These are phyloP conservation scores for Rhizomys pruinosus DNA, from an alignment of 2,113 vertebrate genomes.

Conservation along the genomic window DNA sequence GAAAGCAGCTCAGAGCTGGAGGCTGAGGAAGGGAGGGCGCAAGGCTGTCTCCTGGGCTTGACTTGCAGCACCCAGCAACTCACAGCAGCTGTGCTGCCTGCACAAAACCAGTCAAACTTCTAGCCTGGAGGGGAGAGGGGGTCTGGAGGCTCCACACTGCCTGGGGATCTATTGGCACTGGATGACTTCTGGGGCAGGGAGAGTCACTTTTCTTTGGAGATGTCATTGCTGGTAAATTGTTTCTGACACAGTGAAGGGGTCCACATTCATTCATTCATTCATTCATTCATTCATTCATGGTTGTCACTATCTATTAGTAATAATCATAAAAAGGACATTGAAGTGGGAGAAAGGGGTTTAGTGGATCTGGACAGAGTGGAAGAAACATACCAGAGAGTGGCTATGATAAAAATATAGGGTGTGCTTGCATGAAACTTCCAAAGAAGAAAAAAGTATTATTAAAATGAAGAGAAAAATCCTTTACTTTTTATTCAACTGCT, in stretches of 20 bases:
- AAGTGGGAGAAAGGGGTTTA: no score
- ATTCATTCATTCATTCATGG: no score
- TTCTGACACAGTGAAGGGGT: neutral
- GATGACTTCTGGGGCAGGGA: no score
- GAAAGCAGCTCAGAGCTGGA: neutral
- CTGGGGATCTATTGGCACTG: neutral
- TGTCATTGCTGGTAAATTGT: neutral
- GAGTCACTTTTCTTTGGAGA: neutral
- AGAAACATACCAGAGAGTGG: neutral
- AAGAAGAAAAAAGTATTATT: neutral
- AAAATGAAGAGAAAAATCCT: neutral
- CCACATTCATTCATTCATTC: accelerated
- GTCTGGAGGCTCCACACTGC: neutral
- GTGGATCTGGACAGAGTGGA: neutral
- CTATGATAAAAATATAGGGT: neutral
- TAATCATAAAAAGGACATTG: neutral
- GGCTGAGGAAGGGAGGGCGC: neutral
- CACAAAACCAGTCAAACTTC: neutral
- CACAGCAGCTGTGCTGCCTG: neutral
- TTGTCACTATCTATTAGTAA: neutral
- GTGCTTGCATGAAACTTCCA: neutral
- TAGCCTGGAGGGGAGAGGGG: neutral
- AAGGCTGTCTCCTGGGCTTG: neutral
- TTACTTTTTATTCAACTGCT: neutral
- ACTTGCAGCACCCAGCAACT: neutral